Evolutionary conservation across 2,113 vertebrate species (phyloP), one percentile per base, ranked within the genome.

Genomic region (Forbesichthys agassizii): DNA sequence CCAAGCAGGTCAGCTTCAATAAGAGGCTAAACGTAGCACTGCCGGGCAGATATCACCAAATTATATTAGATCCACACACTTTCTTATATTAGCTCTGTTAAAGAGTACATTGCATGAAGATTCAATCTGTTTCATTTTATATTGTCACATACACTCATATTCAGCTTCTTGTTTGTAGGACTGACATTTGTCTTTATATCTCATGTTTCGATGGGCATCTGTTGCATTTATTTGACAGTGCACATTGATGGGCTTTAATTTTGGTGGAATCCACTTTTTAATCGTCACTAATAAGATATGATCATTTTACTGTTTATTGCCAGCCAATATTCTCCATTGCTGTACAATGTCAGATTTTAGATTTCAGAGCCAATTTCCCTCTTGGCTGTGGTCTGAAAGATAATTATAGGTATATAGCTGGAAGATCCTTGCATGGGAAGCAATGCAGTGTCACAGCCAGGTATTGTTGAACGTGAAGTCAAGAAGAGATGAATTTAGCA

Each of bases 401-500:
- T 18, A 68, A 27, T 49, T 61, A 11, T 3, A n/a, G 11, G 66
- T 6, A 8, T 69, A 56, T 65, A 69, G 82, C 71, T 79, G 56
- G 77, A 72, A 64, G 61, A 57, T 27, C 27, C 62, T 54, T 61
- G 65, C 27, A 27, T 16, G 52, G 64, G 62, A 27, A 48, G 63
- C 13, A 42, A 79, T 57, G 59, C 60, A 76, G 61, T 60, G 71
- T 48, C 69, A 64, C 66, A 27, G 27, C 27, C 27, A 68, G 75
- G 62, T 85, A 61, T 66, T 51, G 48, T 4, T 71, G 62, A 33
- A 58, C n/a, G 75, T 18, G 47, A 64, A 73, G 61, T 60, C 33
- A 57, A 75, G 72, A 54, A 80, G 73, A 78, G 77, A 77, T 73
- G 27, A 69, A 73, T 36, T 61, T 68, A 70, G 79, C 69, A 80